Evolutionary conservation across 2,888 invertebrate genomes (phyloP), one percentile per base, ranked within the genome.

Genomic region (Corythucha ciliata): DNA sequence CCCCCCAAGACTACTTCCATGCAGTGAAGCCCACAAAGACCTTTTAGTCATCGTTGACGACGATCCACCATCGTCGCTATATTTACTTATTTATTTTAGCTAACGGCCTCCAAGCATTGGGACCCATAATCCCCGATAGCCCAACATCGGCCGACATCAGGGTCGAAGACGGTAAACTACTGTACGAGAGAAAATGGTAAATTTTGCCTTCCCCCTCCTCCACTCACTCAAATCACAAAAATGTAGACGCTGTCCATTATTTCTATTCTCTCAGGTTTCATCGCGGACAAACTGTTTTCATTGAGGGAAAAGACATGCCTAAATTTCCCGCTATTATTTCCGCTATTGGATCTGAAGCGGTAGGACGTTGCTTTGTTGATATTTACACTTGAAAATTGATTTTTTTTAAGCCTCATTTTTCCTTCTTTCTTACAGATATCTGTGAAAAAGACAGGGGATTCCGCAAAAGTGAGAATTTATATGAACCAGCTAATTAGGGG

Each of bases 111-210:
- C 48, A 48, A 26, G 40, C 48, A 14, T 32, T 48, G 5, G 53
- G 53, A 3, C 57, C 54, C 12, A 54, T 51, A 21, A 48, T 49
- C 8, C 41, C 54, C 1, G 48, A 48, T 26, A 27, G 48, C 16
- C 49, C 54, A 20, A 36, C 52, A 16, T 54, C 57, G 33, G 26
- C 48, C 4, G 93, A 93, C 63, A 86, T 90, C 4, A 78, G 87
- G 57, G 90, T 94, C 59, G 94, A 94, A 70, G 93, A 93, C 71
- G 93, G 93, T 47, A 91, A 93, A 71, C 72, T 96, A 54, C 73
- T 89, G 64, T 93, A 90, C 70, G 93, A 94, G 70, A 78, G 91
- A 58, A 77, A 90, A 65, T 94, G 94, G 94, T 48, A 8, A 27
- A 37, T 47, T 36, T 6, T n/a, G 36, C 8, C 36, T 18, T 14